Base-by-base conservation (phyloP, 2,888 invertebrate genomes). In the Apeira syringaria region DNA sequence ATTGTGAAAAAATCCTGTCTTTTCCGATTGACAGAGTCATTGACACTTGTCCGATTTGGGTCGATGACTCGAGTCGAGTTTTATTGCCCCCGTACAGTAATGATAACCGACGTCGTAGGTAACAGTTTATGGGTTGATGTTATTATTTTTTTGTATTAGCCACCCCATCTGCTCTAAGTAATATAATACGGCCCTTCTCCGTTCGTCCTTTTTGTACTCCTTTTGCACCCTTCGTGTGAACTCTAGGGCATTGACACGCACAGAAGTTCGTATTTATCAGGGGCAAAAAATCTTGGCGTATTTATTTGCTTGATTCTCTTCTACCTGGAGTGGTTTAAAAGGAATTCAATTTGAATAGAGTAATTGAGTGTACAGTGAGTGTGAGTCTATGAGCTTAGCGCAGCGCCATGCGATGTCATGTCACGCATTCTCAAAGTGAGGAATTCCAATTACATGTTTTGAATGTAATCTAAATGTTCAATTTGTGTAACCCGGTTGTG, bases 221-320 rank as follows among this genome's bases (percentile, higher is more conserved):
- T 65, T 61, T 61, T 57, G 61, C 71, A 69, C 73, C 71, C 71
- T 72, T 61, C 72, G 57, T 50, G 59, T 70, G 69, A 69, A 72
- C 71, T 63, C 64, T 56, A 50, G 71, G 71, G 61, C 71, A 62
- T 72, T 72, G 71, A 72, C 71, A 68, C 65, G 55, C 47, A 52
- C 53, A 61, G 54, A 64, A 60, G 61, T 57, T 60, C 55, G 57
- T 56, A 56, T 63, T 64, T 63, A 61, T 61, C 57, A 58, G 64
- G 55, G 57, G 56, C 54, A 58, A 53, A 63, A 59, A 59, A 58
- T 59, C 61, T 46, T 59, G 28, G 52, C 52, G 56, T 62, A 59
- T 64, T 53, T 61, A 53, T 53, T 50, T 44, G 51, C 32, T 54
- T n/a, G n/a, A 47, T 58, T 57, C 53, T 55, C 48, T 57, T 53